These are phyloP conservation scores for Phaetusa simplex DNA, from an alignment of 2,113 vertebrate species.

Conservation along the genomic window DNA sequence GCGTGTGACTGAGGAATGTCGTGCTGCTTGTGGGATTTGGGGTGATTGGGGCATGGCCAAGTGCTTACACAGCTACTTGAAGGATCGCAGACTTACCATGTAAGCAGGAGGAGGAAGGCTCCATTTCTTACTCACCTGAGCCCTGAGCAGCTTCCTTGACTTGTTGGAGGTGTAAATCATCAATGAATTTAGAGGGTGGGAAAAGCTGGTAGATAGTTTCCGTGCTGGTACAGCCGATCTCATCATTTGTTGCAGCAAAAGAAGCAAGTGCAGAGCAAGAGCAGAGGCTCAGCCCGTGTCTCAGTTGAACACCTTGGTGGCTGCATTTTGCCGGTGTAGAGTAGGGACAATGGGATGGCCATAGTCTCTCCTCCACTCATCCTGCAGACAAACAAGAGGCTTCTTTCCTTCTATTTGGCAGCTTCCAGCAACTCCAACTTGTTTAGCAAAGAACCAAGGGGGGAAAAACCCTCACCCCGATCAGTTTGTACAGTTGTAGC, in stretches of 20 bases:
- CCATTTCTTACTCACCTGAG: not conserved
- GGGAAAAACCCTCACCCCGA: not conserved
- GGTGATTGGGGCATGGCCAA: not conserved
- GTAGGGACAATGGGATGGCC: too few relatives aligned
- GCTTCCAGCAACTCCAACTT: not conserved
- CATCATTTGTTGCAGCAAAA: not conserved
- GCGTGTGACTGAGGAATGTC: not conserved
- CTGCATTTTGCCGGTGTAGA: not conserved
- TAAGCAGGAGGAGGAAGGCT: not conserved
- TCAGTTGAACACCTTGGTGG: not conserved
- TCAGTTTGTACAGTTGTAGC: not conserved
- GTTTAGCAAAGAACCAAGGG: not conserved
- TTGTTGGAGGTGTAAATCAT: not conserved
- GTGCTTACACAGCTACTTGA: not conserved
- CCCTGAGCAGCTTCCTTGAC: not conserved
- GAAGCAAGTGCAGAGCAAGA: not conserved
- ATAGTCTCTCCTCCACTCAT: not conserved
- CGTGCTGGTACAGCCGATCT: fast-evolving
- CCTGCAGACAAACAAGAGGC: not conserved
- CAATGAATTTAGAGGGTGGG: not conserved
- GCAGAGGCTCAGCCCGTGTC: not conserved
- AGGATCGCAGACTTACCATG: not conserved
- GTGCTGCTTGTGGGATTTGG: not conserved
- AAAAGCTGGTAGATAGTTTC: not conserved
- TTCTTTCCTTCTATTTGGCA: not conserved